These are phyloP conservation scores for Drosophila crucigera DNA, from an alignment of 2,888 invertebrate species.

Conservation along the genomic window DNA sequence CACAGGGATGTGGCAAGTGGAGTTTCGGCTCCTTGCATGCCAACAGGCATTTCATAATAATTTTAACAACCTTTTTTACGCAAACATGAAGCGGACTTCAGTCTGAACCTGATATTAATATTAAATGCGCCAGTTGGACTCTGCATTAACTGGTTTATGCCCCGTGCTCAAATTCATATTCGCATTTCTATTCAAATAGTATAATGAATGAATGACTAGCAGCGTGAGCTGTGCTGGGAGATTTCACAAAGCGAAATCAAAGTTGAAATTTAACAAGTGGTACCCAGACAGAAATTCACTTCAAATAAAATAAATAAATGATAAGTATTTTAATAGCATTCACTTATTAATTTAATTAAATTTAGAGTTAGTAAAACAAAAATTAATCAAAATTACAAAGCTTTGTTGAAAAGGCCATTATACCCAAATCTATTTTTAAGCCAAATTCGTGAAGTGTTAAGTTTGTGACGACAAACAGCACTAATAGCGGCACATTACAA, in stretches of 20 bases:
- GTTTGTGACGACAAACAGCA: neutral
- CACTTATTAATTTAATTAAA: neutral
- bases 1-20: neutral
- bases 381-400: neutral
- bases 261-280: neutral
- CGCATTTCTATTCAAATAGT: slow-evolving; percentile 12
- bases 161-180: slow-evolving; percentile 17
- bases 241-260: slow-evolving; percentile 2
- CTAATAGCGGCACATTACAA: too few relatives aligned
- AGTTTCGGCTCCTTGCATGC: slow-evolving; percentile 60
- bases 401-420: neutral
- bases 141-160: slow-evolving; percentile 23
- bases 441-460: neutral
- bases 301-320: neutral
- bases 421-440: neutral
- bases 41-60: slow-evolving; percentile 84
- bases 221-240: neutral
- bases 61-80: slow-evolving; percentile 78
- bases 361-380: neutral
- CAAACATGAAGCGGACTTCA: slow-evolving; percentile 50
- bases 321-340: neutral
- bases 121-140: slow-evolving; percentile 59
- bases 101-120: slow-evolving; percentile 60
- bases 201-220: neutral
- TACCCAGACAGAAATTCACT: neutral